Evolutionary conservation across 2,113 vertebrate genomes (phyloP).

Genomic region (Electrona antarctica): DNA sequence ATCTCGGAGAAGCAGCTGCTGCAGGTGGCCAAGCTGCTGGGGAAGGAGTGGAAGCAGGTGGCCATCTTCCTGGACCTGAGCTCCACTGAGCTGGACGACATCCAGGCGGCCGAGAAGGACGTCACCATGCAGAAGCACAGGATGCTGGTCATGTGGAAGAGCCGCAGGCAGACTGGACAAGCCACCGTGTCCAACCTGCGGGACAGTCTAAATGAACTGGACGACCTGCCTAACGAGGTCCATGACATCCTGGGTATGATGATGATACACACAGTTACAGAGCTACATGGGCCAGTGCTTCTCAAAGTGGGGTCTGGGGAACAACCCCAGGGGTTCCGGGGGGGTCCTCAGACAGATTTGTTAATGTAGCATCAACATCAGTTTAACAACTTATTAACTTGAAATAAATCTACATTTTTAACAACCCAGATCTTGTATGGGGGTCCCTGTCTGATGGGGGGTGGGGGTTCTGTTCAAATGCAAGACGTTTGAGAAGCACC

Average conservation of each 20-base stretch:
- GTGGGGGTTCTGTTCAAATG: too few relatives aligned
- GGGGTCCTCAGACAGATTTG: too few relatives aligned
- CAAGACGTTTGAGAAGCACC: too few relatives aligned
- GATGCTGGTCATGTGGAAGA: constrained; percentile 82
- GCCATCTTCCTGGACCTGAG: constrained; percentile 79
- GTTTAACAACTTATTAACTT: too few relatives aligned
- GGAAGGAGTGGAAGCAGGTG: constrained; percentile 80
- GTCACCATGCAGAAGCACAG: constrained; percentile 78
- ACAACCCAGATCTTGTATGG: too few relatives aligned
- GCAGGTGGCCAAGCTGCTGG: constrained; percentile 75
- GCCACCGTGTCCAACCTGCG: constrained; percentile 67
- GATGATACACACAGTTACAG: background rate
- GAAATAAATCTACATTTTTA: too few relatives aligned
- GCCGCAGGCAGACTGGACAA: constrained; percentile 55
- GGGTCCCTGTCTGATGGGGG: too few relatives aligned
- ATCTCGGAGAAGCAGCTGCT: constrained; percentile 81
- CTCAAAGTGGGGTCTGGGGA: too few relatives aligned
- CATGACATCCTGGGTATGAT: constrained; percentile 73
- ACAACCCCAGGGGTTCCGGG: too few relatives aligned
- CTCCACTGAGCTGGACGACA: constrained; percentile 76
- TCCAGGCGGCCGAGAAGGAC: constrained; percentile 68
- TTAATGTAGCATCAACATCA: too few relatives aligned
- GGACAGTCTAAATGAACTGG: constrained; percentile 54
- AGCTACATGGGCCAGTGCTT: too few relatives aligned
- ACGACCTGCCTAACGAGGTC: constrained; percentile 73